Evolutionary conservation across 2,797 vertebrate species (phyloP).

Genomic region (Tokudaia muenninki): DNA sequence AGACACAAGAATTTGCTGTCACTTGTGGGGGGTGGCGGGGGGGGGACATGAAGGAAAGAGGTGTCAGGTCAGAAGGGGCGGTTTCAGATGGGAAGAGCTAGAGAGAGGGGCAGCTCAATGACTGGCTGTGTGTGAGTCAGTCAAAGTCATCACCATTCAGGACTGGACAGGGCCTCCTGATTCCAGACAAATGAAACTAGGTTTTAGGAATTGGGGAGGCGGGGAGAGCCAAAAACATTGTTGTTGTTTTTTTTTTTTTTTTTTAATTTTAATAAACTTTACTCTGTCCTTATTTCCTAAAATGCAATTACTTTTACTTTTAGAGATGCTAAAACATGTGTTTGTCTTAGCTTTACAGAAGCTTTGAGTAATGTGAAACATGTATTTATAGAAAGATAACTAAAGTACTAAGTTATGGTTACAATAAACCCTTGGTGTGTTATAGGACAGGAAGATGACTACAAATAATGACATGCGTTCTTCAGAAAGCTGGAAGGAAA

Average conservation of each 20-base stretch:
- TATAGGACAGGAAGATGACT: too few species aligned
- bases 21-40: background rate
- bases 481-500: background rate
- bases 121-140: background rate
- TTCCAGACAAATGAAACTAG: background rate
- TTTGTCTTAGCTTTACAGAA: background rate
- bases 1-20: background rate
- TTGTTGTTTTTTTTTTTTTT: background rate
- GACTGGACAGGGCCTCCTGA: background rate
- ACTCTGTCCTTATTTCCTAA: slow-evolving; percentile 4
- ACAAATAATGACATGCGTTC: background rate
- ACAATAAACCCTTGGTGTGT: background rate
- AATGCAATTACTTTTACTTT: background rate
- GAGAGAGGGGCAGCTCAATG: background rate
- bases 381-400: background rate
- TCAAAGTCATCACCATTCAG: background rate
- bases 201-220: background rate
- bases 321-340: background rate
- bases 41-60: background rate
- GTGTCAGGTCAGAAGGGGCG: background rate
- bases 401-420: background rate
- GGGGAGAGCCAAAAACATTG: background rate
- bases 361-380: background rate
- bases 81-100: background rate
- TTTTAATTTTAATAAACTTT: background rate